Percentiles rank a stretch among this genome's conserved stretches.
phyloP scores from a whole-genome alignment of 1,140 invertebrate species.

The Zaprionus capensis region DNA sequence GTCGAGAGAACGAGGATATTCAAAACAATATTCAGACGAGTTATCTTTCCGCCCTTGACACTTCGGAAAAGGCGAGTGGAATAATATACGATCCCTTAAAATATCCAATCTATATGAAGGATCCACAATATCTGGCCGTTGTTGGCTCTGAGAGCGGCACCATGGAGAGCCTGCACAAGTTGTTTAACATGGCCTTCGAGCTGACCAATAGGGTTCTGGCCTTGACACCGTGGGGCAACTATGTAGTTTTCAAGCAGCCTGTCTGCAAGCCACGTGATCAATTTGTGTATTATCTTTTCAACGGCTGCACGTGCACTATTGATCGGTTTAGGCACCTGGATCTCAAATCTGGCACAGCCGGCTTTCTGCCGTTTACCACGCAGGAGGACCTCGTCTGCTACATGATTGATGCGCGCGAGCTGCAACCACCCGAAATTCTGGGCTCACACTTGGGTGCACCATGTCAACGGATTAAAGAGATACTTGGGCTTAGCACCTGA shows the following conservation, averaged over 20 bases:
- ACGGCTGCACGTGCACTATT: constrained; percentile 71
- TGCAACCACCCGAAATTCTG: constrained; percentile 24
- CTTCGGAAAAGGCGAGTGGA: background rate
- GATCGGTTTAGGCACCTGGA: constrained; percentile 75
- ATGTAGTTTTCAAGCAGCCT: constrained; percentile 61
- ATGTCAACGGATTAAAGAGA: background rate
- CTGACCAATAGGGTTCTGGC: constrained; percentile 66
- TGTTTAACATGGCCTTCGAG: constrained; percentile 58
- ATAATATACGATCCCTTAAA: background rate
- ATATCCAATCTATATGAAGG: constrained; percentile 61
- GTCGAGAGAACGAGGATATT: too few relatives aligned
- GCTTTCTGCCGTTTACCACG: constrained; percentile 51
- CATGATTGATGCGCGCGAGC: constrained; percentile 59
- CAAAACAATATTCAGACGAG: background rate
- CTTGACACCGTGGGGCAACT: constrained; percentile 82
- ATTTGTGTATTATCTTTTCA: constrained; percentile 60
- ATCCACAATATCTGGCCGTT: constrained; percentile 62
- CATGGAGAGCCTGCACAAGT: constrained; percentile 51
- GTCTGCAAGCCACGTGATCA: background rate
- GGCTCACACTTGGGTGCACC: background rate
- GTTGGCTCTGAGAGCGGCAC: constrained; percentile 70
- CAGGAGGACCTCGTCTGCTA: constrained; percentile 47
- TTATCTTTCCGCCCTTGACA: constrained; percentile 3
- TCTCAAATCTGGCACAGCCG: constrained; percentile 64
- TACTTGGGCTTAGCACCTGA: constrained; percentile 6